These are phyloP conservation scores for Syrrhaptes paradoxus DNA, from an alignment of 2,113 vertebrate genomes.

Conservation along the genomic window DNA sequence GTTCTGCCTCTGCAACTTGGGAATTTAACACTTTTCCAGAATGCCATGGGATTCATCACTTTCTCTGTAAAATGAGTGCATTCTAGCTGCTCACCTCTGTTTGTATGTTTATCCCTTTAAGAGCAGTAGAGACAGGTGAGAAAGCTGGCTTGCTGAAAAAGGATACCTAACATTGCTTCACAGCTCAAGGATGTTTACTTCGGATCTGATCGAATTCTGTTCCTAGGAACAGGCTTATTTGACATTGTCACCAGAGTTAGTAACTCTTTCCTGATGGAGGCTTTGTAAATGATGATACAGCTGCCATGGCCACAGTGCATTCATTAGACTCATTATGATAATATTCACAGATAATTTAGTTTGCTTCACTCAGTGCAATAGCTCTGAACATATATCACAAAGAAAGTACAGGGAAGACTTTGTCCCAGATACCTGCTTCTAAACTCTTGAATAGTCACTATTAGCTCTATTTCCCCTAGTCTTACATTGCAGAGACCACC, in stretches of 20 bases:
- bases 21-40: background rate
- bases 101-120: background rate
- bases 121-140: background rate
- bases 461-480: background rate
- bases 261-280: background rate
- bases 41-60: background rate
- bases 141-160: background rate
- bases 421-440: background rate
- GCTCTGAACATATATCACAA: background rate
- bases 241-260: background rate
- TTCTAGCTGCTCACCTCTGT: background rate
- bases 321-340: background rate
- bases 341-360: background rate
- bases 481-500: background rate
- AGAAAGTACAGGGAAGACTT: background rate
- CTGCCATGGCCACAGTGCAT: background rate
- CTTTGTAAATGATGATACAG: background rate
- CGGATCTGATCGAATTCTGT: background rate
- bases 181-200: background rate
- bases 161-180: background rate
- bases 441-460: background rate
- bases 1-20: background rate
- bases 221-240: background rate
- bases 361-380: background rate
- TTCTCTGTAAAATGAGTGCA: background rate